Base-by-base conservation (phyloP, 2,113 vertebrate species). In the Casuarius casuarius region DNA sequence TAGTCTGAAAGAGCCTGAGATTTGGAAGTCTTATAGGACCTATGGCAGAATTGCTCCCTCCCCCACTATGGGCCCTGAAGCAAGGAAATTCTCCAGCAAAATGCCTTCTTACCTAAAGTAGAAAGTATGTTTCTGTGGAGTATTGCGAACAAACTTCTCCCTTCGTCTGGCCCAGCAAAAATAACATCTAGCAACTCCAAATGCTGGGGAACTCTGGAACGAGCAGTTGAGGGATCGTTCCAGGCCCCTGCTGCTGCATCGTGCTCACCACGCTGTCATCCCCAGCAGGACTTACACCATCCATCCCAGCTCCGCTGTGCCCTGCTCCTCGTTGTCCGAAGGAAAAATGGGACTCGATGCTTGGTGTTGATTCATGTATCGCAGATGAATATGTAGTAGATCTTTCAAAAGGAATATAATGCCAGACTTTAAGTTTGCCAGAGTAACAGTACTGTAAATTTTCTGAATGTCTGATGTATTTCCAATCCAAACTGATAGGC, bases 21-120 rank as follows among this genome's bases (percentile, higher is more conserved):
- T 68, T 91, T 82, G 59, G 48, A 87, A 82, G 70, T 10, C 71
- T 58, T 6, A 48, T 17, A 62, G 49, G 52, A 89, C 31, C 73
- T 84, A 35, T 89, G 48, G 44, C 49, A 51, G 46, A 35, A 68
- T 35, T 94, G 46, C 40, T 90, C 21, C 42, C 86, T 96, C 31
- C 33, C n/a, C 88, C 33, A 14, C 42, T 46, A 9, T 17, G 42
- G 89, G 54, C 52, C 78, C 59, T 4, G 5, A 56, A 89, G 67
- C 67, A 85, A 89, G 84, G 71, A 92, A 85, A 83, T 91, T 89
- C 71, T 67, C 70, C 40, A 44, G 10, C 28, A 87, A 61, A 94
- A 90, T 29, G 22, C 44, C 35, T 79, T 82, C 74, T 92, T 94
- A 83, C 44, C 81, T 63, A 71, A 89, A 42, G 42, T 2, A 85